These are phyloP conservation scores for Proales similis DNA, from an alignment of 1,140 invertebrate genomes.

Conservation along the genomic window DNA sequence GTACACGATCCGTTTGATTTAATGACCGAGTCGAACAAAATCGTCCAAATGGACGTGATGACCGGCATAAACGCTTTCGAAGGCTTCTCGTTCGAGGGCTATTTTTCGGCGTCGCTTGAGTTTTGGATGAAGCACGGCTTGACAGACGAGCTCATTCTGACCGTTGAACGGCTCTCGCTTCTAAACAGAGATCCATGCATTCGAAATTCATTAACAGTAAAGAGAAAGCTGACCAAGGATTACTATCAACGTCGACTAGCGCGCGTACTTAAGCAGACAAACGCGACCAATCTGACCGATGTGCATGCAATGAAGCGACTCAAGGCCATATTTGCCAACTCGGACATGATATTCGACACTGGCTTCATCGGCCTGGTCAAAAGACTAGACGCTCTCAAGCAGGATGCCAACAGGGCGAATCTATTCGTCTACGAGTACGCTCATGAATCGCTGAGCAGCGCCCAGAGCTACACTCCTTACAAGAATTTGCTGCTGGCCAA, in stretches of 20 bases:
- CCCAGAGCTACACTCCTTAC: neutral
- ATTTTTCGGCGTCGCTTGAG: slow-evolving; percentile 28
- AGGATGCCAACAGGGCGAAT: neutral
- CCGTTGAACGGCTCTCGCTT: slow-evolving; percentile 15
- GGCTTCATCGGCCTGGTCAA: slow-evolving; percentile 26
- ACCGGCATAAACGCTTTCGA: slow-evolving; percentile 29
- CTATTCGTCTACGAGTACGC: slow-evolving; percentile 35
- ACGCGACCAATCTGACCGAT: neutral
- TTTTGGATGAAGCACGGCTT: slow-evolving; percentile 33
- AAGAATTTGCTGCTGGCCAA: slow-evolving; percentile 13
- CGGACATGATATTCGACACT: slow-evolving; percentile 26
- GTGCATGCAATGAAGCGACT: neutral
- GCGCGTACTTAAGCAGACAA: neutral
- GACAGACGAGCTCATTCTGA: slow-evolving; percentile 26
- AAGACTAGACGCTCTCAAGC: neutral
- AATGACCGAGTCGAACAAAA: neutral
- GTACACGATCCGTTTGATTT: slow-evolving; percentile 7
- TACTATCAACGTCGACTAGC: slow-evolving; percentile 5
- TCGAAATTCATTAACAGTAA: slow-evolving; percentile 17
- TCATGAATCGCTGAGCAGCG: slow-evolving; percentile 14
- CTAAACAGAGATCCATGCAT: slow-evolving; percentile 24
- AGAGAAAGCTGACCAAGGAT: slow-evolving; percentile 4
- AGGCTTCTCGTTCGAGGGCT: slow-evolving; percentile 32
- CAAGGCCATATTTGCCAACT: slow-evolving; percentile 34
- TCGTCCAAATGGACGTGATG: slow-evolving; percentile 13